A percentile compares a stretch with the other conserved stretches of the same genome.
Conservation (phyloP, 2,797 vertebrate genomes). For the Acanthurus leucopareius region DNA sequence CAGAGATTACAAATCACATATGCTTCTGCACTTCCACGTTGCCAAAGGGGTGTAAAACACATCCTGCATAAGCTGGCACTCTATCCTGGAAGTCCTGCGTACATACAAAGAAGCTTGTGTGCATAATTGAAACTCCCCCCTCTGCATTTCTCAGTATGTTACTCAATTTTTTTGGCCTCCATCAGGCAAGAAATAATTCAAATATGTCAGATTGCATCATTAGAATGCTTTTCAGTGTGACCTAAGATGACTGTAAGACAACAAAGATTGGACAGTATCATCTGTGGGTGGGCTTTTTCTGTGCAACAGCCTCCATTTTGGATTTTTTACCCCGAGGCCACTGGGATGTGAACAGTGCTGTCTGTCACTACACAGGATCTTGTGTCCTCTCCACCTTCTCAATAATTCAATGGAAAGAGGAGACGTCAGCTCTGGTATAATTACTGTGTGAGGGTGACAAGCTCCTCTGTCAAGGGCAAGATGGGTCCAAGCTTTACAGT, state of each 20-base stretch:
- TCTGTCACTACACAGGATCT: conserved; percentile 72
- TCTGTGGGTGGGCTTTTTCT: conserved; percentile 31
- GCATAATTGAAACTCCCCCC: conserved; percentile 7
- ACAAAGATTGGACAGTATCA: conserved; percentile 32
- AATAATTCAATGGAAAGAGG: conserved; percentile 86
- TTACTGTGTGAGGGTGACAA: conserved; percentile 82
- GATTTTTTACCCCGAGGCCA: conserved; percentile 58
- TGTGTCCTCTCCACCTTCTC: conserved; percentile 78
- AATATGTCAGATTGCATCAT: neutral
- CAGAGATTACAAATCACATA: conserved; percentile 39
- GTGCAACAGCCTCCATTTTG: conserved; percentile 54
- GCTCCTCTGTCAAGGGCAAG: conserved; percentile 80
- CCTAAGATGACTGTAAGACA: neutral
- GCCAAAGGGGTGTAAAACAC: conserved; percentile 38
- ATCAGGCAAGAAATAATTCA: neutral
- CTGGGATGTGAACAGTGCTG: conserved; percentile 47
- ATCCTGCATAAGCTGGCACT: conserved; percentile 12
- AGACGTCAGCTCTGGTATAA: conserved; percentile 83
- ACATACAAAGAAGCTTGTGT: conserved; percentile 27
- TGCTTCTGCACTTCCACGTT: conserved; percentile 24
- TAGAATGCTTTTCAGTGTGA: neutral
- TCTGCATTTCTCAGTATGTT: neutral
- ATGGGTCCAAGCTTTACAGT: conserved; percentile 59
- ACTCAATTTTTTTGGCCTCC: neutral
- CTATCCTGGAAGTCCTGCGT: conserved; percentile 6